Evolutionary conservation across 2,888 invertebrate genomes (phyloP).

Genomic region (Drosophila pullipes): DNA sequence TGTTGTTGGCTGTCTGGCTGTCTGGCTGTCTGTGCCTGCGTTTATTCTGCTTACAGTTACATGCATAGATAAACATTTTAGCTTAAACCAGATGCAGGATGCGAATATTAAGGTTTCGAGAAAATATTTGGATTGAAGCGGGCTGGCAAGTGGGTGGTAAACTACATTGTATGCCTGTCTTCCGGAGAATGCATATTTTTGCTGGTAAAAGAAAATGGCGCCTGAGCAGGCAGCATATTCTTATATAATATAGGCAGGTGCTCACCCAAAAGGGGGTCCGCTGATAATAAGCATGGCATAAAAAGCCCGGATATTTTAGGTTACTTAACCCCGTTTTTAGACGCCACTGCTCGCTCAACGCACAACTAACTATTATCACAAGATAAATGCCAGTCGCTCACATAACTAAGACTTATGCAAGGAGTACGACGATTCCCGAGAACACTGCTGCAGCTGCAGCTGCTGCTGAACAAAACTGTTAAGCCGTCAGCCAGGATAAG

Average conservation of each 20-base stretch:
- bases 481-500: slow-evolving; percentile 60
- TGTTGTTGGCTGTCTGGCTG: slow-evolving; percentile 16
- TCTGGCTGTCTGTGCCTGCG: slow-evolving; percentile 30
- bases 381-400: slow-evolving; percentile 73
- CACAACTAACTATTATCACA: slow-evolving; percentile 78
- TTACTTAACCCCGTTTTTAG: slow-evolving; percentile 1
- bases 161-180: slow-evolving; percentile 44
- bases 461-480: slow-evolving; percentile 64
- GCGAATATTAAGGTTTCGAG: slow-evolving; percentile 16
- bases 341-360: slow-evolving; percentile 39
- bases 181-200: slow-evolving; percentile 65
- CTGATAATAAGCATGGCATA: not conserved
- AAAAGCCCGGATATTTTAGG: not conserved
- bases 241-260: slow-evolving; percentile 21
- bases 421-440: slow-evolving; percentile 20
- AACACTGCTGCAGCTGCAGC: slow-evolving; percentile 39
- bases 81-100: slow-evolving; percentile 46
- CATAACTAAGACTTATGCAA: slow-evolving; percentile 75
- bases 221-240: slow-evolving; percentile 55
- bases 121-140: slow-evolving; percentile 14
- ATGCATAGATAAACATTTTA: slow-evolving; percentile 72
- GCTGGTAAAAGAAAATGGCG: slow-evolving; percentile 50
- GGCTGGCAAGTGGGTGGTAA: slow-evolving; percentile 15
- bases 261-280: slow-evolving; percentile 8
- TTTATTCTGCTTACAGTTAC: slow-evolving; percentile 68